These are phyloP conservation scores for Stegodyphus mimosarum DNA, from an alignment of 1,140 invertebrate species.

Conservation along the genomic window DNA sequence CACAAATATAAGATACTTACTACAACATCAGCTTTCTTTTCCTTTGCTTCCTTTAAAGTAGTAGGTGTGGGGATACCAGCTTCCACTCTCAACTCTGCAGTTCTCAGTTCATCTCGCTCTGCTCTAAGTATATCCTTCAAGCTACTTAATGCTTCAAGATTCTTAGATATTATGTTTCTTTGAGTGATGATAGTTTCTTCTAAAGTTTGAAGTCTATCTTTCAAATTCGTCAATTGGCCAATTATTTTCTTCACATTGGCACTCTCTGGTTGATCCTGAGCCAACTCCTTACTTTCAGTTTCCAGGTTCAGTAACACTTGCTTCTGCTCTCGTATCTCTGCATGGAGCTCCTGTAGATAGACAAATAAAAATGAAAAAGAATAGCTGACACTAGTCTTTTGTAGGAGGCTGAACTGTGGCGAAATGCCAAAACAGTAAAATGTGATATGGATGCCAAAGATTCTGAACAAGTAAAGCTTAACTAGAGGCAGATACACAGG, in stretches of 20 bases:
- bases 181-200: conserved; percentile 73
- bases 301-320: conserved; percentile 77
- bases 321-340: conserved; percentile 52
- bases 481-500: neutral
- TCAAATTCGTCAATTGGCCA: conserved; percentile 57
- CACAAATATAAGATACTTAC: conserved; percentile 61
- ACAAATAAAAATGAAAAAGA: conserved; percentile 36
- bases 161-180: conserved; percentile 70
- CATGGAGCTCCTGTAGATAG: conserved; percentile 37
- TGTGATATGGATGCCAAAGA: conserved; percentile 4
- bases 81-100: conserved; percentile 82
- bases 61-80: conserved; percentile 74
- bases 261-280: conserved; percentile 67
- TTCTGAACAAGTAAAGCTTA: neutral
- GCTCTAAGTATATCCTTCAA: conserved; percentile 79
- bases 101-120: conserved; percentile 84
- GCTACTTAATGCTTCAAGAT: conserved; percentile 69
- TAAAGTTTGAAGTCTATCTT: conserved; percentile 73
- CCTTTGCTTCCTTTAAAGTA: conserved; percentile 81
- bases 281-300: conserved; percentile 80
- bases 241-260: conserved; percentile 49
- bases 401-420: conserved; percentile 36
- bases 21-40: conserved; percentile 74
- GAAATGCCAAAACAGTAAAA: neutral
- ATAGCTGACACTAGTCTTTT: conserved; percentile 50